These are phyloP conservation scores for Athalia circularis DNA, from an alignment of 2,888 invertebrate species.

Conservation along the genomic window DNA sequence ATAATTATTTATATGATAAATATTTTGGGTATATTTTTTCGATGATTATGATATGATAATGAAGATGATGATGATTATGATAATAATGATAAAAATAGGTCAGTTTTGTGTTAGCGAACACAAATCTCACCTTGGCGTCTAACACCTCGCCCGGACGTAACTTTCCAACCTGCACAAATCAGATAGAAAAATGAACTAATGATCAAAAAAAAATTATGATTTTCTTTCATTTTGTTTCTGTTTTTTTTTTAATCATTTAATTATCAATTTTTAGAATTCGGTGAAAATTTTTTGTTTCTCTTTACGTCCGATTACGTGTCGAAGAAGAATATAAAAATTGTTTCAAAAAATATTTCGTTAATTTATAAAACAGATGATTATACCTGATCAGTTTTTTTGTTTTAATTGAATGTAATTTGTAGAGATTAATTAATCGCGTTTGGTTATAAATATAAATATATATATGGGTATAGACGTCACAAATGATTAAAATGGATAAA, in stretches of 20 bases:
- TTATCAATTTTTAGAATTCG: background rate
- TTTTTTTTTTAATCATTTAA: background rate
- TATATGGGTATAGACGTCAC: conserved; percentile 53
- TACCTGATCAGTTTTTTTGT: background rate
- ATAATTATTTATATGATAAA: conserved; percentile 17
- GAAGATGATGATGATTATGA: no score
- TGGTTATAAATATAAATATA: conserved; percentile 9
- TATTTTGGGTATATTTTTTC: conserved; percentile 21
- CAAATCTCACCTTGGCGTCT: conserved; percentile 86
- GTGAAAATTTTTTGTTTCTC: background rate
- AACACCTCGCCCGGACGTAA: conserved; percentile 88
- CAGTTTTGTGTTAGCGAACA: conserved; percentile 77
- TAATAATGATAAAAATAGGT: conserved; percentile 64
- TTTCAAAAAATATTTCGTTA: background rate
- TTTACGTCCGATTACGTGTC: background rate
- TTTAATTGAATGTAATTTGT: background rate
- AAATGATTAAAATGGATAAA: conserved; percentile 49
- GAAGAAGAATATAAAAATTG: background rate
- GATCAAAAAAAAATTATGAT: conserved; percentile 51
- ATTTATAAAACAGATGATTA: background rate
- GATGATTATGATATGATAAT: conserved; percentile 44
- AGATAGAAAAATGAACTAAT: conserved; percentile 40
- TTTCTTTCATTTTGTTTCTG: conserved; percentile 43
- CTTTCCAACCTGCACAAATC: conserved; percentile 81
- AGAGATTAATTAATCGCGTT: background rate